These are phyloP conservation scores for Dufourea novaeangliae DNA, from an alignment of 1,140 invertebrate genomes.

Conservation along the genomic window DNA sequence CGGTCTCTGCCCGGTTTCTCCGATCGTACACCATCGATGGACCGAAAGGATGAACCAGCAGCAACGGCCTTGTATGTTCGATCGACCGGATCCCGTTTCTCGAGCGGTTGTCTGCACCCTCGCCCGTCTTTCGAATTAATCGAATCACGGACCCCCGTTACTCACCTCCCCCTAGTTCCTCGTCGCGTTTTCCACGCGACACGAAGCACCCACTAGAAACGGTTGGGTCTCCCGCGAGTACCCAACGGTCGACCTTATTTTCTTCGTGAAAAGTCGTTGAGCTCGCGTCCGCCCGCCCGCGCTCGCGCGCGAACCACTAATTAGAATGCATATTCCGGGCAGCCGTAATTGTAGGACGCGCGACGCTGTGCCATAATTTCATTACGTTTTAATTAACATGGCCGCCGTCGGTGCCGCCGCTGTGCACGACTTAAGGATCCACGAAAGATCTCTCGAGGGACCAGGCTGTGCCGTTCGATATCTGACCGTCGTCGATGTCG, in stretches of 20 bases:
- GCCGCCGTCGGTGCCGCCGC: neutral
- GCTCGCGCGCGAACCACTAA: too few species aligned
- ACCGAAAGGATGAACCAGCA: too few species aligned
- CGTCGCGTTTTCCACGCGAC: slow-evolving; percentile 30
- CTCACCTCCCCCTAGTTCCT: neutral
- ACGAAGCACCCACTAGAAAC: slow-evolving; percentile 22
- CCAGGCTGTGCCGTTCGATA: neutral
- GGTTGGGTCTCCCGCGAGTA: neutral
- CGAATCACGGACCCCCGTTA: slow-evolving; percentile 4
- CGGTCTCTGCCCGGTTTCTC: neutral
- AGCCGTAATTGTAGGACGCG: slow-evolving; percentile 50
- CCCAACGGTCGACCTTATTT: slow-evolving; percentile 47
- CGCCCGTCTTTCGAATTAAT: neutral
- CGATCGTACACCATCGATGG: neutral
- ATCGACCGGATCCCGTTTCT: too few species aligned
- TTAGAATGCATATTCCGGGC: slow-evolving; percentile 49
- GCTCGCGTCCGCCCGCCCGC: too few species aligned
- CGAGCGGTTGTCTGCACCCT: too few species aligned
- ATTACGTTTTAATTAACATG: slow-evolving; percentile 65
- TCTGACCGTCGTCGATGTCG: neutral
- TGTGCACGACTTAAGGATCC: slow-evolving; percentile 35
- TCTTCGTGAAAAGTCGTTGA: slow-evolving; percentile 48
- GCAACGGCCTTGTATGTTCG: too few species aligned
- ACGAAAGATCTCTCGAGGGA: slow-evolving; percentile 40
- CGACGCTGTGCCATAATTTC: slow-evolving; percentile 56